These are phyloP conservation scores for Dreissena rostriformis DNA, from an alignment of 1,140 invertebrate genomes.

Conservation along the genomic window DNA sequence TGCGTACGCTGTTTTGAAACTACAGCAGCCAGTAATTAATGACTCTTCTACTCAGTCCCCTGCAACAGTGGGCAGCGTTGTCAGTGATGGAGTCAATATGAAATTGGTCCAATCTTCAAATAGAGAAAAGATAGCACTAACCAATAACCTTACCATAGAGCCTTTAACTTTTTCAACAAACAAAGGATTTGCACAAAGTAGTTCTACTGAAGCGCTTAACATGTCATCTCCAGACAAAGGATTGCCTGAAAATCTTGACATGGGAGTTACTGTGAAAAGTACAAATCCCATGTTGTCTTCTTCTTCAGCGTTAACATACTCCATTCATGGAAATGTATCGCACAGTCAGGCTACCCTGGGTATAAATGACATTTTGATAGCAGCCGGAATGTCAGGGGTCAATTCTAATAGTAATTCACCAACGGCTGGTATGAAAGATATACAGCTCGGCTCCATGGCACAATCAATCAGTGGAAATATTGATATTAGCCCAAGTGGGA, in stretches of 20 bases:
- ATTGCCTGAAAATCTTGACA: too few relatives aligned
- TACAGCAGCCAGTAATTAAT: slow-evolving; percentile 58
- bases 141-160: too few relatives aligned
- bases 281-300: too few relatives aligned
- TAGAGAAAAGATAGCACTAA: neutral
- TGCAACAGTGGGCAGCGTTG: neutral
- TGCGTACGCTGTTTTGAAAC: slow-evolving; percentile 66
- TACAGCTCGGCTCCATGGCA: neutral
- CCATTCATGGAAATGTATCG: neutral
- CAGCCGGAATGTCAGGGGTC: slow-evolving; percentile 42
- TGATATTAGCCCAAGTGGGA: neutral
- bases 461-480: neutral
- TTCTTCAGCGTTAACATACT: too few relatives aligned
- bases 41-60: neutral
- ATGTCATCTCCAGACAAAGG: too few relatives aligned
- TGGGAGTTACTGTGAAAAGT: too few relatives aligned
- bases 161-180: too few relatives aligned
- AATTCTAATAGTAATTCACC: slow-evolving; percentile 46
- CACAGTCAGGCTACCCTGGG: slow-evolving; percentile 25
- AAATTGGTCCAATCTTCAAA: neutral
- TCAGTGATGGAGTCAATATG: too few relatives aligned
- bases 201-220: too few relatives aligned
- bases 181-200: too few relatives aligned
- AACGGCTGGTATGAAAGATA: neutral
- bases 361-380: slow-evolving; percentile 56